Percentiles rank a stretch among this genome's conserved stretches.
Evolutionary conservation across 2,888 invertebrate genomes (phyloP).

Genomic region (Thyatira batis): DNA sequence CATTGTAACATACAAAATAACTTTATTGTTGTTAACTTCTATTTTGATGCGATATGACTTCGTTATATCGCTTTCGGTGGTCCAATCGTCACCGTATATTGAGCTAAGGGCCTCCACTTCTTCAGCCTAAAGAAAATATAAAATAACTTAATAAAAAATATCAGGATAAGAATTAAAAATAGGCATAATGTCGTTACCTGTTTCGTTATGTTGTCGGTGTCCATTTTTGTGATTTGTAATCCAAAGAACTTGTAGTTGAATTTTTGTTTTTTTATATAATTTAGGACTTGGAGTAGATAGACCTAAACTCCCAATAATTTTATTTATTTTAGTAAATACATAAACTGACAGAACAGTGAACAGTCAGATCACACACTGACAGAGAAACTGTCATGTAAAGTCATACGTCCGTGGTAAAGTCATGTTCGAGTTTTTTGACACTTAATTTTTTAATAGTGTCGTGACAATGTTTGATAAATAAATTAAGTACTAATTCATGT

Average conservation of each 20-base stretch:
- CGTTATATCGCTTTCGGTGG: conserved; percentile 79
- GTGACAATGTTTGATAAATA: too few species aligned
- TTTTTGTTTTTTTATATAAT: too few species aligned
- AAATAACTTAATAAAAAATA: conserved; percentile 2
- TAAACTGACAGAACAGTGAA: too few species aligned
- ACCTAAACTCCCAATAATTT: too few species aligned
- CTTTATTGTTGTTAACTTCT: conserved; percentile 70
- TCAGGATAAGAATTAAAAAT: too few species aligned
- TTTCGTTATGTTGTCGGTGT: conserved; percentile 51
- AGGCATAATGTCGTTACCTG: conserved; percentile 33
- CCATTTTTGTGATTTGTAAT: conserved; percentile 45
- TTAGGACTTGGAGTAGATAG: too few species aligned
- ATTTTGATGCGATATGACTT: conserved; percentile 84
- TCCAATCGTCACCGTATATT: conserved; percentile 88
- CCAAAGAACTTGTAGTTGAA: too few species aligned
- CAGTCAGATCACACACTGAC: too few species aligned
- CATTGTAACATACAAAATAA: conserved; percentile 84
- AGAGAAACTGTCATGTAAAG: too few species aligned
- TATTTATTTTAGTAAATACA: too few species aligned
- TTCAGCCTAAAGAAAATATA: conserved; percentile 70
- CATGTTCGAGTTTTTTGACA: not conserved
- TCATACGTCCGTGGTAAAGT: too few species aligned
- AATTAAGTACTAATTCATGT: too few species aligned
- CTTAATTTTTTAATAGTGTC: not conserved
- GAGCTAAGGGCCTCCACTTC: conserved; percentile 88